A percentile compares a stretch with the other conserved stretches of the same genome.
Evolutionary conservation across 1,140 invertebrate genomes (phyloP).

Genomic region (Drosophila sp.): DNA sequence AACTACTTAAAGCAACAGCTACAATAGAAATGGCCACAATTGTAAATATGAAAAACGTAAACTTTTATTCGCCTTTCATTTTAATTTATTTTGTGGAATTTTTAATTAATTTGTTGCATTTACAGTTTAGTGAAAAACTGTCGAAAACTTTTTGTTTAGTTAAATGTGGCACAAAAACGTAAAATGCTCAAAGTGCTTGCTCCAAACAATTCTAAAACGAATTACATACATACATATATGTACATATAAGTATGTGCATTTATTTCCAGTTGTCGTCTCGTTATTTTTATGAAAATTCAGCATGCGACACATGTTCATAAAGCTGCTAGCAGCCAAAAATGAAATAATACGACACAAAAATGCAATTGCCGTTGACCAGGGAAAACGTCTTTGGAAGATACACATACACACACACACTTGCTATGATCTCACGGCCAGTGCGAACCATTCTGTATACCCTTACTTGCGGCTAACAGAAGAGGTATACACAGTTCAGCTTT

Average conservation of each 20-base stretch:
- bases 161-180: conserved; percentile 39
- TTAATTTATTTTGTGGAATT: conserved; percentile 71
- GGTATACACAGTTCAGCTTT: neutral
- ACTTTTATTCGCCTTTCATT: conserved; percentile 41
- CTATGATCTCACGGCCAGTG: neutral
- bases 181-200: conserved; percentile 10
- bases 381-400: neutral
- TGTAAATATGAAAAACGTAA: neutral
- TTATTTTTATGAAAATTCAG: conserved; percentile 24
- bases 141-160: conserved; percentile 26
- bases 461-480: neutral
- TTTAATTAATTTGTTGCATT: conserved; percentile 80
- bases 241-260: neutral
- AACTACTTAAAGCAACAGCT: conserved; percentile 20
- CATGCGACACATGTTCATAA: conserved; percentile 39
- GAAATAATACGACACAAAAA: conserved; percentile 27
- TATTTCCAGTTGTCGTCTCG: conserved; percentile 28
- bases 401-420: conserved; percentile 46
- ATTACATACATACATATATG: neutral
- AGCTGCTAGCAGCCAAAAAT: conserved; percentile 17
- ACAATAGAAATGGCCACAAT: conserved; percentile 23
- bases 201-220: neutral
- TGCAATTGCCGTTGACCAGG: conserved; percentile 26
- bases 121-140: conserved; percentile 18
- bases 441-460: neutral